phyloP scores from a whole-genome alignment of 2,797 vertebrate genomes.

The Gallinago solitaria region DNA sequence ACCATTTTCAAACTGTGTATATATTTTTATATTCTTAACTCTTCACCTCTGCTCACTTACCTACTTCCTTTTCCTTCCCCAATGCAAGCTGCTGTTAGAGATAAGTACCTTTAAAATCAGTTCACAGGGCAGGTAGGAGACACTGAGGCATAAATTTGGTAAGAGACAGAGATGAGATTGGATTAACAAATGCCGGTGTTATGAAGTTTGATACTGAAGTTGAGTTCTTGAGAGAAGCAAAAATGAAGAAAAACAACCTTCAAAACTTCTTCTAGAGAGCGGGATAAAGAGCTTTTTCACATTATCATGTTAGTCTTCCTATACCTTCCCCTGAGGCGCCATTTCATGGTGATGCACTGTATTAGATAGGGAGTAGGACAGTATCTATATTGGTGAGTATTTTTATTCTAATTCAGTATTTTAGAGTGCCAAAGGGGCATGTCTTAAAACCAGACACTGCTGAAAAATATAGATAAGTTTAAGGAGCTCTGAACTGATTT shows the following conservation, averaged over 20 bases:
- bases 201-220: not conserved
- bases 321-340: not conserved
- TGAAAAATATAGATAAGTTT: not conserved
- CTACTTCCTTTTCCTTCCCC: not conserved
- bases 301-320: not conserved
- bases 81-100: not conserved
- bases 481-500: not conserved
- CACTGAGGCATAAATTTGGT: not conserved
- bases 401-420: not conserved
- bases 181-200: not conserved
- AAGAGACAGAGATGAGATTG: not conserved
- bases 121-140: not conserved
- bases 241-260: not conserved
- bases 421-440: accelerated
- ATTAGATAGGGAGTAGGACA: not conserved
- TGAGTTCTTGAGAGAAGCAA: not conserved
- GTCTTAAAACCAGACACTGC: not conserved
- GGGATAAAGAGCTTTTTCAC: not conserved
- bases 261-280: not conserved
- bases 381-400: not conserved
- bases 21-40: not conserved
- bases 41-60: not conserved
- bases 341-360: not conserved
- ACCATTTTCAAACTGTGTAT: not conserved
- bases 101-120: not conserved